A percentile compares a stretch with the other conserved stretches of the same genome.
These are phyloP conservation scores for Suncus etruscus DNA, from an alignment of 2,113 vertebrate species.

Conservation along the genomic window DNA sequence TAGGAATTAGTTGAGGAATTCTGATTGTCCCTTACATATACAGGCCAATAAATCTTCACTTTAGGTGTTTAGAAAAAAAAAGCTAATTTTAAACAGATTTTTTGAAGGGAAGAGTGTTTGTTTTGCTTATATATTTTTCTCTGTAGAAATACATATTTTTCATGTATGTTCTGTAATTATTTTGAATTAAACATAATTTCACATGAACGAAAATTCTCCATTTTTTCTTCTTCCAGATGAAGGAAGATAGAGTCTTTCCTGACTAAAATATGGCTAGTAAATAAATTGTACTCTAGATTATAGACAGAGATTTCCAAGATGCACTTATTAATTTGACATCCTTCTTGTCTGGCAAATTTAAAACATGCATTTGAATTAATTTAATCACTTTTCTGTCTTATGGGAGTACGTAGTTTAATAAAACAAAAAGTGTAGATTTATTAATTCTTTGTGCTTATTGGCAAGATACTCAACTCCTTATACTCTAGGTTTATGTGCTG, in stretches of 20 bases:
- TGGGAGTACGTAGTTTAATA: slow-evolving; percentile 47
- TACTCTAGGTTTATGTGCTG: slow-evolving; percentile 60
- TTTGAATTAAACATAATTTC: slow-evolving; percentile 45
- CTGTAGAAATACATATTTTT: background rate
- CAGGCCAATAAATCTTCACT: background rate
- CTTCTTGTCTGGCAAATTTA: slow-evolving; percentile 68
- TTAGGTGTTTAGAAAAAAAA: background rate
- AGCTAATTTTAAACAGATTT: background rate
- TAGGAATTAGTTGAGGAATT: background rate
- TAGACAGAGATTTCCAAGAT: slow-evolving; percentile 67
- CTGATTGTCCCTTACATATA: background rate
- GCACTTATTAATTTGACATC: slow-evolving; percentile 66
- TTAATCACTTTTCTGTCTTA: slow-evolving; percentile 44
- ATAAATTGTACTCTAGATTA: slow-evolving; percentile 52
- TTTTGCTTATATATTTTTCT: background rate
- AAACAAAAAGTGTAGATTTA: slow-evolving; percentile 60
- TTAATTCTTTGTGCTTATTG: slow-evolving; percentile 75
- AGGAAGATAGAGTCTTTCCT: background rate
- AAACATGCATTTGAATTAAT: slow-evolving; percentile 58
- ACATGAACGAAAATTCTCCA: slow-evolving; percentile 43
- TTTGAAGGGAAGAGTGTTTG: background rate
- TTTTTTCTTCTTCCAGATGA: slow-evolving; percentile 56
- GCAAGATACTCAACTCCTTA: slow-evolving; percentile 64
- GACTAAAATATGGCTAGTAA: slow-evolving; percentile 49
- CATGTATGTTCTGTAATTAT: background rate